A percentile compares a stretch with the other conserved stretches of the same genome.
Conservation (phyloP, 2,113 vertebrate species). For the Chamaetylas fuelleborni region DNA sequence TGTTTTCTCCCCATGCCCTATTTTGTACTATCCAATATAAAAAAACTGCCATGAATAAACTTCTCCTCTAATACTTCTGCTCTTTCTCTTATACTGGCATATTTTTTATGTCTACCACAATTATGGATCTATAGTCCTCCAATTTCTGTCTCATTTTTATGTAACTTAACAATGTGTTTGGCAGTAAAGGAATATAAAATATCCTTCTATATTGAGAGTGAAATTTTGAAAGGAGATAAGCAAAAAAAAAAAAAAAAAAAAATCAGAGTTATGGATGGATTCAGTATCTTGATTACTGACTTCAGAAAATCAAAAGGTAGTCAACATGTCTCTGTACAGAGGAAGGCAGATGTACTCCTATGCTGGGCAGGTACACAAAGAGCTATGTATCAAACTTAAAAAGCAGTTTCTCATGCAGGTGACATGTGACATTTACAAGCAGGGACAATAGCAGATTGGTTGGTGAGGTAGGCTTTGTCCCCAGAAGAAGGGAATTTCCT, state of each 20-base stretch:
- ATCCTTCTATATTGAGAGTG: background rate
- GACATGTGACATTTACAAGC: background rate
- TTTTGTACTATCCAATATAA: background rate
- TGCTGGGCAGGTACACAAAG: accelerated
- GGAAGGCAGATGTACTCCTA: background rate
- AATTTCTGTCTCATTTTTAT: background rate
- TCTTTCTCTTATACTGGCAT: background rate
- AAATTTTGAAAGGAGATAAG: background rate
- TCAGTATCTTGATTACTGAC: background rate
- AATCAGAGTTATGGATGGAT: background rate
- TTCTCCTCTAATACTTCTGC: background rate
- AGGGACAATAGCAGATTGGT: background rate
- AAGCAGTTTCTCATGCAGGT: background rate
- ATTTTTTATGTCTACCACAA: background rate
- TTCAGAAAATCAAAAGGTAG: background rate
- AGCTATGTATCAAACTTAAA: background rate
- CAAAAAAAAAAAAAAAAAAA: background rate
- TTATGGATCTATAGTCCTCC: background rate
- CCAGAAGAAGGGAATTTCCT: background rate
- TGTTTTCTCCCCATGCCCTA: background rate
- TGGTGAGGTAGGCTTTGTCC: background rate
- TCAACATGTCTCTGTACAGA: background rate
- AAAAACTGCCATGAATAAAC: background rate
- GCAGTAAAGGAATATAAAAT: background rate
- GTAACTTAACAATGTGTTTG: background rate